phyloP scores from a whole-genome alignment of 2,888 invertebrate genomes.

The Callyntrura sp. region DNA sequence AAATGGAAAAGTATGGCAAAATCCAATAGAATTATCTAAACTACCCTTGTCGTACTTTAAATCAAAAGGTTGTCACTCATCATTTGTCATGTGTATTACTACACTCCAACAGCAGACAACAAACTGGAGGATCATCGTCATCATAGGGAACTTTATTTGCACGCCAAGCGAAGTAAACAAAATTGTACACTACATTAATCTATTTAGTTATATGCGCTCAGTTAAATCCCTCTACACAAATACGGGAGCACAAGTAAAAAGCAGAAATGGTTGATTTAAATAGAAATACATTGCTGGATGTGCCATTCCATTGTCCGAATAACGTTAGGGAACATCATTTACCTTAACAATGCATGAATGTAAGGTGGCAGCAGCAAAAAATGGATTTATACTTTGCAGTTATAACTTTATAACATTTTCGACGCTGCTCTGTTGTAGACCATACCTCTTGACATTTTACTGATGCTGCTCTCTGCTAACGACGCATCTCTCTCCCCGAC shows the following conservation, averaged over 20 bases:
- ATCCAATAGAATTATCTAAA: neutral
- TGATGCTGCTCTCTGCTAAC: slow-evolving; percentile 2
- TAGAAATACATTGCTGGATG: neutral
- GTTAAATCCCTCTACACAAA: neutral
- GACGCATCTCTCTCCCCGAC: neutral
- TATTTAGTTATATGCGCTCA: neutral
- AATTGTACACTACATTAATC: neutral
- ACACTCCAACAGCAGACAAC: slow-evolving; percentile 15
- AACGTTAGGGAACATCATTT: neutral
- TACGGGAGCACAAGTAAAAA: neutral
- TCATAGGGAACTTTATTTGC: neutral
- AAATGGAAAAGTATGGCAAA: neutral
- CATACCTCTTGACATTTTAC: slow-evolving; percentile 59
- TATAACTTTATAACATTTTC: slow-evolving; percentile 40
- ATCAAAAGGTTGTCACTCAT: neutral
- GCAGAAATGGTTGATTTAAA: neutral
- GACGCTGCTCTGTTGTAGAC: neutral
- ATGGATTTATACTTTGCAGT: slow-evolving; percentile 33
- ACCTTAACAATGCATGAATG: neutral
- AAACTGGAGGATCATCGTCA: neutral
- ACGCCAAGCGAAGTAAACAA: neutral
- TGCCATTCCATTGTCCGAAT: neutral
- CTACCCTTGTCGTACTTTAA: neutral
- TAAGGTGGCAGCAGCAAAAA: slow-evolving; percentile 36
- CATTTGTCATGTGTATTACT: neutral